Evolutionary conservation across 2,888 invertebrate genomes (phyloP).

Genomic region (Drosophila yooni): DNA sequence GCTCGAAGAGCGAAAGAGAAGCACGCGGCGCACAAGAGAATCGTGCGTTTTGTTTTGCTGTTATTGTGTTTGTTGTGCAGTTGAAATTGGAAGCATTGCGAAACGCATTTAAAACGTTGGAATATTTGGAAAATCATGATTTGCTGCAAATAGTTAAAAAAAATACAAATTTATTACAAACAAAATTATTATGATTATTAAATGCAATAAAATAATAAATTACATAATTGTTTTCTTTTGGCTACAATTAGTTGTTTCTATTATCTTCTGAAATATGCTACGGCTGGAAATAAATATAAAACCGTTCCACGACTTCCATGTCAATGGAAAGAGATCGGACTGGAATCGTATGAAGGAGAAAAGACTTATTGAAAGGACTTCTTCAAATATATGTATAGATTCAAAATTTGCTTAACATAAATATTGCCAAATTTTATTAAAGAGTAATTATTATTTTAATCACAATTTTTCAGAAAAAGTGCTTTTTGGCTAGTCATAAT

Average conservation of each 20-base stretch:
- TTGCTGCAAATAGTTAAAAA: not conserved
- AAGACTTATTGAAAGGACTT: not conserved
- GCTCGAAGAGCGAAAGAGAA: conserved; percentile 40
- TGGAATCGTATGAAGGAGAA: not conserved
- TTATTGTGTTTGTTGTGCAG: not conserved
- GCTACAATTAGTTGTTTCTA: not conserved
- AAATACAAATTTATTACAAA: not conserved
- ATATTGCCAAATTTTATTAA: too few relatives aligned
- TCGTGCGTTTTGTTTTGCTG: not conserved
- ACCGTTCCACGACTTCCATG: not conserved
- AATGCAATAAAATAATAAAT: not conserved
- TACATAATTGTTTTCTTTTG: not conserved
- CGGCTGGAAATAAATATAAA: not conserved
- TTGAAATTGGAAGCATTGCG: not conserved
- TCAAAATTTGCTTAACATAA: too few relatives aligned
- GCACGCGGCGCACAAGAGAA: conserved; percentile 33
- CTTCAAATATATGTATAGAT: too few relatives aligned
- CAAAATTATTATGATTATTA: not conserved
- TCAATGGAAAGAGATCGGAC: not conserved
- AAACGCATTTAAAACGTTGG: not conserved
- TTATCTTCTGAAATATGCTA: not conserved
- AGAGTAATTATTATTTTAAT: too few relatives aligned
- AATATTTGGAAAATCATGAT: not conserved
- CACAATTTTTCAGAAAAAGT: not conserved
- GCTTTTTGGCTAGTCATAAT: not conserved